Percentiles rank a stretch among this genome's conserved stretches.
phyloP scores from a whole-genome alignment of 2,797 vertebrate genomes.

The Tokudaia tokunoshimensis region DNA sequence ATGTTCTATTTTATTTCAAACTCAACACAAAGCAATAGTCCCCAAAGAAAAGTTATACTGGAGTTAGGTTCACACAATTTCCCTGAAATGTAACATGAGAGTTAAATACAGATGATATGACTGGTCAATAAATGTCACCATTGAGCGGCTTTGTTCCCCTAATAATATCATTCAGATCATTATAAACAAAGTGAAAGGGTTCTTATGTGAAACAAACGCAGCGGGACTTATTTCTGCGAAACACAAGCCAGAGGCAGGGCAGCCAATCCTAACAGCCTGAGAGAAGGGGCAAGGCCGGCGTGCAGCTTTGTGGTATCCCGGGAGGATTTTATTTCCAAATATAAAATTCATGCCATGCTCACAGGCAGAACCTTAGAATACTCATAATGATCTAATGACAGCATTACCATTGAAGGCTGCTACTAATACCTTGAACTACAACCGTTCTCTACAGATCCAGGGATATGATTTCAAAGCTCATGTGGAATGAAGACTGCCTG shows the following conservation, averaged over 20 bases:
- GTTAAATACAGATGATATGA: conserved; percentile 85
- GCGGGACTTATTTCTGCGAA: conserved; percentile 85
- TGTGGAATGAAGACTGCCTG: conserved; percentile 77
- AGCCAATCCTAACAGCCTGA: conserved; percentile 76
- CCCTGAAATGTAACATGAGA: conserved; percentile 82
- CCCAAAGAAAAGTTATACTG: conserved; percentile 81
- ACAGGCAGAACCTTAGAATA: conserved; percentile 83
- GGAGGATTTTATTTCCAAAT: conserved; percentile 88
- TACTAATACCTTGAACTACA: conserved; percentile 82
- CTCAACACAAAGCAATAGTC: conserved; percentile 74
- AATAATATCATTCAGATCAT: conserved; percentile 81
- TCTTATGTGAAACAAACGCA: conserved; percentile 83
- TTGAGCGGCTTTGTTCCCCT: conserved; percentile 72
- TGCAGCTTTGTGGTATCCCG: conserved; percentile 83
- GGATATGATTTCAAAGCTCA: conserved; percentile 84
- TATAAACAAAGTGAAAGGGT: conserved; percentile 83
- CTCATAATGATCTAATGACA: conserved; percentile 78
- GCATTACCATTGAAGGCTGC: conserved; percentile 75
- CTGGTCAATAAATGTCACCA: conserved; percentile 85
- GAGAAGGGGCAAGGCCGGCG: conserved; percentile 77
- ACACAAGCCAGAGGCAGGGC: conserved; percentile 77
- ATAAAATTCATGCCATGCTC: conserved; percentile 82
- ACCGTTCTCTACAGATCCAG: conserved; percentile 78
- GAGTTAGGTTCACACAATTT: conserved; percentile 83
- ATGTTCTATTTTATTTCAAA: conserved; percentile 70